These are phyloP conservation scores for Tarsius wallacei DNA, from an alignment of 2,797 vertebrate species.

Conservation along the genomic window DNA sequence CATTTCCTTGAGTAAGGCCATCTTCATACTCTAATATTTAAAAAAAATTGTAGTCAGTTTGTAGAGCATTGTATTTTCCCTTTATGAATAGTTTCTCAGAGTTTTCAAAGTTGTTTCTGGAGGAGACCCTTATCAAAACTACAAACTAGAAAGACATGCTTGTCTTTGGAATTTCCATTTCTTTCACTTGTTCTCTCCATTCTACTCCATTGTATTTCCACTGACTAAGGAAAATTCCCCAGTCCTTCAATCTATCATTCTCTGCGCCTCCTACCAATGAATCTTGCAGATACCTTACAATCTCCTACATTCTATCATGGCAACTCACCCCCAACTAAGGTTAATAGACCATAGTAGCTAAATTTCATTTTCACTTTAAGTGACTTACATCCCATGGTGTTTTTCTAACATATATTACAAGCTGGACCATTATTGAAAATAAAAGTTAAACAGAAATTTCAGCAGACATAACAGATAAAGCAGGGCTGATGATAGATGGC, in stretches of 20 bases:
- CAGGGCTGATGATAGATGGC: not conserved
- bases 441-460: not conserved
- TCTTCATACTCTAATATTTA: not conserved
- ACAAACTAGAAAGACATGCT: not conserved
- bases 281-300: not conserved
- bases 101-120: not conserved
- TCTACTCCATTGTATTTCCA: not conserved
- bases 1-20: not conserved
- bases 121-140: not conserved
- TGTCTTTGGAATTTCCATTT: not conserved
- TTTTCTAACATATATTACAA: not conserved
- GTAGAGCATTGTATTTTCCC: not conserved
- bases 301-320: not conserved
- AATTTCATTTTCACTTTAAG: not conserved
- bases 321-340: not conserved
- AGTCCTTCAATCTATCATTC: too few relatives aligned
- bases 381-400: not conserved
- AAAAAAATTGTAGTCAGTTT: not conserved
- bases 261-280: not conserved
- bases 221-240: not conserved
- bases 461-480: not conserved
- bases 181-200: not conserved
- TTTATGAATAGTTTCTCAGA: not conserved
- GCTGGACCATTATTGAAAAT: not conserved
- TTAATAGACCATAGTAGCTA: not conserved